Evolutionary conservation across 2,888 invertebrate genomes (phyloP), one percentile per base, ranked within the genome.

Genomic region (Parnassius orleans): DNA sequence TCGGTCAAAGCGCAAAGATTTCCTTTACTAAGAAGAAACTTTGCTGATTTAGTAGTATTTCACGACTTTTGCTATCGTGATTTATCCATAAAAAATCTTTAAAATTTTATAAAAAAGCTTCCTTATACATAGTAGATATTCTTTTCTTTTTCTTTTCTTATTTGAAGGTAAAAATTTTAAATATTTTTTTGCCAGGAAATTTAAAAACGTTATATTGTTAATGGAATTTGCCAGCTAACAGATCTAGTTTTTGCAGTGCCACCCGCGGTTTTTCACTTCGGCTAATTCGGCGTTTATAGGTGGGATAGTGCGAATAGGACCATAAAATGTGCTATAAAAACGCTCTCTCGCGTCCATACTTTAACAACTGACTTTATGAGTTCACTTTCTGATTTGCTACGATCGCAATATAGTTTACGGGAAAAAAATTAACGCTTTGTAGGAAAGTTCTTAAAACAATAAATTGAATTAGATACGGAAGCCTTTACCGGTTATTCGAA

Each of bases 241-340:
- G 75, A 81, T 78, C 78, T 81, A 82, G 80, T 80, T 83, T 82
- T 81, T 76, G 76, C 75, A 72, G 77, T 77, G 76, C 80, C 80
- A 75, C 77, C 75, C 80, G 81, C 81, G 80, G 81, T 77, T 78
- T 78, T 76, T 77, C 81, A 80, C 83, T 84, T 80, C 82, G 81
- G 86, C 81, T 82, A 83, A 86, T 85, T 88, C 81, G 77, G 75
- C 84, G 76, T 87, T 88, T 88, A 87, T 84, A 78, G 83, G 79
- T 64, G 74, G 83, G 79, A 86, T 86, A 84, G 85, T 83, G 80
- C 75, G 78, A 82, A 83, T 81, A 77, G 78, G 82, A 80, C 80
- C 83, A 78, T 89, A 88, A 89, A 89, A 84, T 79, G 68, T 72
- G 72, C 83, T 78, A 88, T 89, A 87, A 89, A 89, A 83, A 71